A percentile compares a stretch with the other conserved stretches of the same genome.
phyloP scores from a whole-genome alignment of 2,797 vertebrate genomes.

The Falco novaeseelandiae region DNA sequence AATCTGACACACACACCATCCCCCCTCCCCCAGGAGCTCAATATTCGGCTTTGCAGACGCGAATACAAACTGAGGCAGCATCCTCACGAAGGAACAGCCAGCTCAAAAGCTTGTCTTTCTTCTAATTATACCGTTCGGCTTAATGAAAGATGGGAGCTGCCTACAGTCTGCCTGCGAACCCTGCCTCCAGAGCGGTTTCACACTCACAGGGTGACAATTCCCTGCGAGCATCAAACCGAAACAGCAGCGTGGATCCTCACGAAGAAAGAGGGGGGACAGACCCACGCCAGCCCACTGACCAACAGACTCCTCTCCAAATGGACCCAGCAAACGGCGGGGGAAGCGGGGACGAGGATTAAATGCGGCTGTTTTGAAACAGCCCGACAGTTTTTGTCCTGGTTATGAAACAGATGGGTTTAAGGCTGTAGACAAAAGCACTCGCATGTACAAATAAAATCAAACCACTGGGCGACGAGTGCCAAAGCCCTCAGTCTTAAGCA shows the following conservation, averaged over 20 bases:
- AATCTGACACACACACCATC: not conserved
- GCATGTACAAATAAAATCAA: not conserved
- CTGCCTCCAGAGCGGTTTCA: not conserved
- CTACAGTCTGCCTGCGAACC: not conserved
- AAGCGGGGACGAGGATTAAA: not conserved
- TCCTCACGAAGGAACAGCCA: not conserved
- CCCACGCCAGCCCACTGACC: not conserved
- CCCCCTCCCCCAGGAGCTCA: not conserved
- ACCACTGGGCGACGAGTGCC: rapidly evolving
- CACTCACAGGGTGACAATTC: not conserved
- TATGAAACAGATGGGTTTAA: not conserved
- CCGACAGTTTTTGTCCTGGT: not conserved
- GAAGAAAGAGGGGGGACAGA: not conserved
- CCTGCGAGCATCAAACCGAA: not conserved
- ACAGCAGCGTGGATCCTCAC: not conserved
- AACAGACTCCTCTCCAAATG: no score
- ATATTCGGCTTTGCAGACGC: not conserved
- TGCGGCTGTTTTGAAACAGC: not conserved
- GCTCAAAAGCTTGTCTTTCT: not conserved
- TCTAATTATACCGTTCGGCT: not conserved
- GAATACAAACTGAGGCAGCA: not conserved
- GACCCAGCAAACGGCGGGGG: rapidly evolving
- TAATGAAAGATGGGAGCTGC: not conserved
- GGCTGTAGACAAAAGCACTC: not conserved
- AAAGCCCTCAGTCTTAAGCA: not conserved